phyloP scores from a whole-genome alignment of 2,797 vertebrate species.

The Pipistrellus nathusii region DNA sequence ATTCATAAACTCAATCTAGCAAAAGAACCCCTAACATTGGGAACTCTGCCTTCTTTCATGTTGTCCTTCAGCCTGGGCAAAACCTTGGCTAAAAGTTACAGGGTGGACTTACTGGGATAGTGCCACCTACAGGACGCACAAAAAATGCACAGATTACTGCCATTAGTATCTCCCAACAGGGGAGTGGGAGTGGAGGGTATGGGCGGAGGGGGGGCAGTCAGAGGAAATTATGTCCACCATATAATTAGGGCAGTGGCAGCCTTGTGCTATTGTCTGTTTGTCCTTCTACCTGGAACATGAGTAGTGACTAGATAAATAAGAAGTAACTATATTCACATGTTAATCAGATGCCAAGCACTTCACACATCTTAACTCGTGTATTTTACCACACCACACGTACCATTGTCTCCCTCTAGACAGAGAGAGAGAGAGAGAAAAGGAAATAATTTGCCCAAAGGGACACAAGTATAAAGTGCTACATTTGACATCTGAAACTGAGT shows the following conservation, averaged over 20 bases:
- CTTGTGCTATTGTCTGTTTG: background rate
- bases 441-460: slow-evolving; percentile 39
- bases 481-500: slow-evolving; percentile 49
- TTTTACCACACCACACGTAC: background rate
- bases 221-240: background rate
- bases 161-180: background rate
- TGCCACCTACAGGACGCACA: background rate
- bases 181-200: too few species aligned
- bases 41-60: background rate
- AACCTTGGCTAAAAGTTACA: background rate
- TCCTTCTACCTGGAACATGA: background rate
- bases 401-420: background rate
- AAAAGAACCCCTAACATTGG: background rate
- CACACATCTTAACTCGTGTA: background rate
- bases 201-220: background rate
- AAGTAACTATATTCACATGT: background rate
- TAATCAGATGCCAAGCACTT: background rate
- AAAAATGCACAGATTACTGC: background rate
- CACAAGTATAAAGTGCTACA: slow-evolving; percentile 37
- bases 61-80: background rate
- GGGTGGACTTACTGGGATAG: background rate
- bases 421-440: background rate
- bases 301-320: background rate
- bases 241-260: background rate
- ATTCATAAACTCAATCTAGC: background rate